phyloP scores from a whole-genome alignment of 2,113 vertebrate species.

The Calonectris borealis region DNA sequence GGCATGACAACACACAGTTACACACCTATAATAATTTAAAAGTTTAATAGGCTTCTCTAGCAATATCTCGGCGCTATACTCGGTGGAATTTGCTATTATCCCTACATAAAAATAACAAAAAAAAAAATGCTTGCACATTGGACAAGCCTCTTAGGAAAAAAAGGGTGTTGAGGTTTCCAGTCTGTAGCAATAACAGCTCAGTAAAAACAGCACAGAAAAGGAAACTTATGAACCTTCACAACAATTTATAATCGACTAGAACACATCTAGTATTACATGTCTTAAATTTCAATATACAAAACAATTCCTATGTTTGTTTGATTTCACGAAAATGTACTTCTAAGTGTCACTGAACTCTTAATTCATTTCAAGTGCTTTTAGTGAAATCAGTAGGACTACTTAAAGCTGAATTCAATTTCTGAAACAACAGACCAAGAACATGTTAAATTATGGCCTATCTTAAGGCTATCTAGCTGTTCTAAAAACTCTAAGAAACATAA shows the following conservation, averaged over 20 bases:
- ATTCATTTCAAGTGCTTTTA: not conserved
- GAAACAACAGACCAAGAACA: not conserved
- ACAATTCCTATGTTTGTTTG: not conserved
- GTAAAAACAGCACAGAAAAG: not conserved
- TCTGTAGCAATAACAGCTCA: not conserved
- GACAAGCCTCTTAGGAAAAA: not conserved
- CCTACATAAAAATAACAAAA: not conserved
- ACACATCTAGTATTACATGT: not conserved
- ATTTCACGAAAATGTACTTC: not conserved
- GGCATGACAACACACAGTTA: conserved; percentile 38
- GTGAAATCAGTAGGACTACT: not conserved
- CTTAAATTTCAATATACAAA: not conserved
- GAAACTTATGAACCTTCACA: not conserved
- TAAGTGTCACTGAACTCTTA: not conserved
- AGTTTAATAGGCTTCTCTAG: conserved; percentile 61
- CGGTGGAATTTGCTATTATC: not conserved
- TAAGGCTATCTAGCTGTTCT: not conserved
- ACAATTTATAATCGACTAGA: not conserved
- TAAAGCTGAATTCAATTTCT: not conserved
- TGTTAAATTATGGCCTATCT: not conserved
- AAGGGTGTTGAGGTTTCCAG: not conserved
- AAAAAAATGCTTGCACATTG: not conserved
- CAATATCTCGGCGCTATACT: not conserved
- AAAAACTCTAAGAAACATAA: not conserved
- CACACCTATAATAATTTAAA: not conserved